phyloP scores from a whole-genome alignment of 2,113 vertebrate genomes.

The Xiphophorus hellerii region DNA sequence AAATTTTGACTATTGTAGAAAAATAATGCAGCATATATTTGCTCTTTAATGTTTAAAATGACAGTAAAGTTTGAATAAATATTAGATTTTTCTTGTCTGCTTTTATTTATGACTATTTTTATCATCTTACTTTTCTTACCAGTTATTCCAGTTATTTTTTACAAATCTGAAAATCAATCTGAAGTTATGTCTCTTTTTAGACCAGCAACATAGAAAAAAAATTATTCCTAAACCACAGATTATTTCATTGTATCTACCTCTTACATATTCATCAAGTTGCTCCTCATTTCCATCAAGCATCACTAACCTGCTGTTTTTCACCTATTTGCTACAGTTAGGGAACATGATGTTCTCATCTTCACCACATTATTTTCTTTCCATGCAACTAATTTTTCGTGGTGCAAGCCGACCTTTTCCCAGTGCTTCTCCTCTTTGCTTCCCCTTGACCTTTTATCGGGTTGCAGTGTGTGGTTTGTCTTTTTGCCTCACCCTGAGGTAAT shows the following conservation, averaged over 20 bases:
- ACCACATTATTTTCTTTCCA: constrained; percentile 52
- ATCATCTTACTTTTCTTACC: too few relatives aligned
- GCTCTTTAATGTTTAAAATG: too few relatives aligned
- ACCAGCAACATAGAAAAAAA: neutral
- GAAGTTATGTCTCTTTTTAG: neutral
- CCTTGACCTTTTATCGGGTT: constrained; percentile 75
- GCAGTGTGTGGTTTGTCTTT: constrained; percentile 65
- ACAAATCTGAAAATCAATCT: neutral
- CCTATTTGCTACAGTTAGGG: constrained; percentile 23
- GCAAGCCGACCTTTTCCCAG: constrained; percentile 69
- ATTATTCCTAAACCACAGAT: neutral
- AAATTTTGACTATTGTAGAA: too few relatives aligned
- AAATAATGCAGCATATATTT: too few relatives aligned
- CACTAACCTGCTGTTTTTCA: constrained; percentile 12
- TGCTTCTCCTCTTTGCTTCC: constrained; percentile 56
- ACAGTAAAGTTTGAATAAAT: too few relatives aligned
- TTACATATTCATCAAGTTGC: constrained; percentile 4
- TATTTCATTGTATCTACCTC: constrained; percentile 14
- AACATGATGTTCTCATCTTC: constrained; percentile 42
- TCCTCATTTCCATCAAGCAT: constrained; percentile 26
- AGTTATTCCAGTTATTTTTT: too few relatives aligned
- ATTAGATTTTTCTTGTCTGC: too few relatives aligned
- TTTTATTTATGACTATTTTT: too few relatives aligned
- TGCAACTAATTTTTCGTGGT: constrained; percentile 53
- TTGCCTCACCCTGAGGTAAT: constrained; percentile 65